These are phyloP conservation scores for Chamaedrilus cognettii DNA, from an alignment of 2,888 invertebrate species.

Conservation along the genomic window DNA sequence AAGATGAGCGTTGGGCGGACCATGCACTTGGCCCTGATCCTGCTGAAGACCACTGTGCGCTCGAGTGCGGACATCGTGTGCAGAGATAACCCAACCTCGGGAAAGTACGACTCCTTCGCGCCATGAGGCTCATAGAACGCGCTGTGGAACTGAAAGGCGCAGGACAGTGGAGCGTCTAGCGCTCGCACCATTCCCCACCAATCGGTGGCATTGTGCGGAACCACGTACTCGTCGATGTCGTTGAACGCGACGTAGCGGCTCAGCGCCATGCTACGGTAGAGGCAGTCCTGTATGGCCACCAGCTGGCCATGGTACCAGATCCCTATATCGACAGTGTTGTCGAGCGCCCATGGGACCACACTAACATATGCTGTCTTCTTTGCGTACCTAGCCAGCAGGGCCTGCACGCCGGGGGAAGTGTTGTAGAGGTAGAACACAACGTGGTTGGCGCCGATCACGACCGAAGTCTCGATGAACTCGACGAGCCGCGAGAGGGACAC, in stretches of 20 bases:
- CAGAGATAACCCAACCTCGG: neutral
- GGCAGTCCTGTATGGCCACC: constrained; percentile 54
- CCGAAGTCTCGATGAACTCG: constrained; percentile 52
- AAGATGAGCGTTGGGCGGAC: constrained; percentile 57
- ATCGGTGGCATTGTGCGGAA: constrained; percentile 41
- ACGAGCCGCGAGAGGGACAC: constrained; percentile 42
- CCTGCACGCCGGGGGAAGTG: constrained; percentile 37
- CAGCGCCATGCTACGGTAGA: constrained; percentile 51
- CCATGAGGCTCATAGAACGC: constrained; percentile 48
- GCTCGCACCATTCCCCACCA: constrained; percentile 22
- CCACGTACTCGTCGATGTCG: constrained; percentile 56
- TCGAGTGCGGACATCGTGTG: constrained; percentile 18
- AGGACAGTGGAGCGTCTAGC: constrained; percentile 30
- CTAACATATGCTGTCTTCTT: constrained; percentile 33
- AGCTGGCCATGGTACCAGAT: constrained; percentile 57
- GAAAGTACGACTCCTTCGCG: neutral
- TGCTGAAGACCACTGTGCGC: constrained; percentile 31
- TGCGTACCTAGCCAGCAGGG: constrained; percentile 46
- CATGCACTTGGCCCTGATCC: constrained; percentile 57
- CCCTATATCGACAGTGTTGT: constrained; percentile 26
- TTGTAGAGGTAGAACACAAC: constrained; percentile 50
- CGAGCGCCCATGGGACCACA: constrained; percentile 47
- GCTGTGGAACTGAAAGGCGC: constrained; percentile 49
- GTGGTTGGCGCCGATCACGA: constrained; percentile 46
- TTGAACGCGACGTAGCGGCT: constrained; percentile 46